These are phyloP conservation scores for Phalera bucephala DNA, from an alignment of 2,888 invertebrate species.

Conservation along the genomic window DNA sequence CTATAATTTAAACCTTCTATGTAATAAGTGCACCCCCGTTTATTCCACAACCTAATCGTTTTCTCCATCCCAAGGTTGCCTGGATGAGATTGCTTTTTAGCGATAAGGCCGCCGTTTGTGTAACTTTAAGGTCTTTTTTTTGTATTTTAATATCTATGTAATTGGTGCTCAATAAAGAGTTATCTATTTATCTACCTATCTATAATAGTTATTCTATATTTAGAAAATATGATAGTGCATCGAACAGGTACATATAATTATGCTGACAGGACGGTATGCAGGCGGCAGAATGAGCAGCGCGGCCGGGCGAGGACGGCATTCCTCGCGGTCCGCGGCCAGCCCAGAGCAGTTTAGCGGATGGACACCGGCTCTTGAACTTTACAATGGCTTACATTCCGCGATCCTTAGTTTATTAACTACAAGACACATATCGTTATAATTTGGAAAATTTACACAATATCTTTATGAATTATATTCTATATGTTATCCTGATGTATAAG, in stretches of 20 bases:
- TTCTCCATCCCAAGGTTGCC: too few species aligned
- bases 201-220: too few species aligned
- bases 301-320: slow-evolving; percentile 64
- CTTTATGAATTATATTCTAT: too few species aligned
- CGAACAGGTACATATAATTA: slow-evolving; percentile 15
- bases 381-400: slow-evolving; percentile 34
- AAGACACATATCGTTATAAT: slow-evolving; percentile 1
- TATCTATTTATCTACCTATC: too few species aligned
- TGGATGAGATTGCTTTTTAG: too few species aligned
- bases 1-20: too few species aligned
- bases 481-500: too few species aligned
- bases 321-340: slow-evolving; percentile 46
- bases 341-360: slow-evolving; percentile 44
- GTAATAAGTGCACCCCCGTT: too few species aligned
- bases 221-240: slow-evolving; percentile 9
- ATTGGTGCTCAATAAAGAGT: too few species aligned
- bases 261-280: slow-evolving; percentile 31
- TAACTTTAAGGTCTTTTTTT: not conserved
- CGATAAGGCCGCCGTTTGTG: too few species aligned
- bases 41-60: too few species aligned
- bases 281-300: slow-evolving; percentile 50
- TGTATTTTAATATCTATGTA: too few species aligned
- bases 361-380: slow-evolving; percentile 61
- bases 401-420: slow-evolving; percentile 4
- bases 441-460: slow-evolving; percentile 3